Base-by-base conservation (phyloP, 23 tunicate species). In the Halocynthia aurantium region DNA sequence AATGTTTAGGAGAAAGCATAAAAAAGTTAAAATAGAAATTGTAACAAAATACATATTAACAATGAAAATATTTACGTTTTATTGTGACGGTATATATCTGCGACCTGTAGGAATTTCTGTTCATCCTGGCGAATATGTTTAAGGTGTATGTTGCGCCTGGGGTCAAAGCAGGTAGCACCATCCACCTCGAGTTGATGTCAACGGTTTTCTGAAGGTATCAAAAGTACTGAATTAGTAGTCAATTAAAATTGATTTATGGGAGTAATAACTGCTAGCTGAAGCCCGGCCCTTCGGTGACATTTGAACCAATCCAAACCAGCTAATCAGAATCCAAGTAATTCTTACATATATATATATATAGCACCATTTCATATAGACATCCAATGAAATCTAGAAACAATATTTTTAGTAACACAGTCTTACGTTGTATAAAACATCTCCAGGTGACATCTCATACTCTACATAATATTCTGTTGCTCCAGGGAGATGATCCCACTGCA, bases 11-110 rank as follows among this genome's bases (percentile, higher is more conserved):
- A 18, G 22, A 17, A 67, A 20, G 22, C 40, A 67, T 15, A 67
- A 5, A 17, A 67, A 15, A 2, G n/a, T n/a, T 18, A 5, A 67
- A 19, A 15, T 13, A 58, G 1, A 31, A 0, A 31, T 31, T 31
- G 44, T 31, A 31, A 31, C 44, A 31, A 31, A 31, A 31, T 31
- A 31, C 44, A 31, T 31, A 31, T 1, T 31, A 31, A 31, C 44
- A 31, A 31, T 31, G 44, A 4, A 31, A 31, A 31, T 49, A 51
- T 64, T 74, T 74, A 74, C 78, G 20, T 74, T 18, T 52, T 8
- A 74, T 64, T 19, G 78, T 74, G 57, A 74, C 78, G 13, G 78
- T 74, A n/a, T 74, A 74, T 20, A 74, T 74, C 62, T 74, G 55
- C 18, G 40, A 13, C 64, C 19, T 8, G 4, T 31, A 31, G 44